phyloP scores from a whole-genome alignment of 2,797 vertebrate species.

The Adelosebastes latens region DNA sequence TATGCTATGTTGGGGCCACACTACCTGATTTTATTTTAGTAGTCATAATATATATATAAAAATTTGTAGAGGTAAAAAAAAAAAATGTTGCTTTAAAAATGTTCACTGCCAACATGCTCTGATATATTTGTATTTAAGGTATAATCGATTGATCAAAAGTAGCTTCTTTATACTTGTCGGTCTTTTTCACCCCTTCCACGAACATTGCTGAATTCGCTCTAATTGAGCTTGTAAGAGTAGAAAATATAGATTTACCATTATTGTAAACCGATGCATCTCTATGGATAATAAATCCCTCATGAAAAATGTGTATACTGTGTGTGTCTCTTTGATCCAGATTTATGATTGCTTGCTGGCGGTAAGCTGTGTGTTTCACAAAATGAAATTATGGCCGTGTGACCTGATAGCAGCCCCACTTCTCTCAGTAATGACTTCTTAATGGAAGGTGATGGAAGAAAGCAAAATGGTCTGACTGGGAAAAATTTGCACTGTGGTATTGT shows the following conservation, averaged over 20 bases:
- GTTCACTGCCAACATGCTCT: constrained; percentile 78
- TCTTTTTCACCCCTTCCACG: constrained; percentile 67
- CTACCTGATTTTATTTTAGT: constrained; percentile 75
- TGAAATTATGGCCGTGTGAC: not conserved
- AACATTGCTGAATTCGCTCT: constrained; percentile 66
- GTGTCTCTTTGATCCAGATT: constrained; percentile 20
- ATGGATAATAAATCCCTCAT: constrained; percentile 79
- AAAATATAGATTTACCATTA: constrained; percentile 73
- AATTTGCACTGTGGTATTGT: constrained; percentile 8
- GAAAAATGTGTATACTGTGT: constrained; percentile 56
- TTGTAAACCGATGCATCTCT: constrained; percentile 80
- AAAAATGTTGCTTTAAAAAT: constrained; percentile 58
- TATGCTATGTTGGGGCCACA: constrained; percentile 51
- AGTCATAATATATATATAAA: constrained; percentile 60
- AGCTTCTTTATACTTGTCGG: constrained; percentile 70
- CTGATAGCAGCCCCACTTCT: not conserved
- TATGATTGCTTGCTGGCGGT: not conserved
- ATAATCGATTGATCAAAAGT: constrained; percentile 69
- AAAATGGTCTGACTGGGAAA: not conserved
- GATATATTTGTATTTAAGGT: constrained; percentile 78
- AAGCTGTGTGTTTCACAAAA: not conserved
- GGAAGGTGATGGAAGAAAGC: constrained; percentile 19
- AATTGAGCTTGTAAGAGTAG: constrained; percentile 71
- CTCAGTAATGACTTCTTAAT: constrained; percentile 32
- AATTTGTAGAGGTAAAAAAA: constrained; percentile 53